These are phyloP conservation scores for Ficedula albicollis DNA, from an alignment of 2,797 vertebrate genomes.

Conservation along the genomic window DNA sequence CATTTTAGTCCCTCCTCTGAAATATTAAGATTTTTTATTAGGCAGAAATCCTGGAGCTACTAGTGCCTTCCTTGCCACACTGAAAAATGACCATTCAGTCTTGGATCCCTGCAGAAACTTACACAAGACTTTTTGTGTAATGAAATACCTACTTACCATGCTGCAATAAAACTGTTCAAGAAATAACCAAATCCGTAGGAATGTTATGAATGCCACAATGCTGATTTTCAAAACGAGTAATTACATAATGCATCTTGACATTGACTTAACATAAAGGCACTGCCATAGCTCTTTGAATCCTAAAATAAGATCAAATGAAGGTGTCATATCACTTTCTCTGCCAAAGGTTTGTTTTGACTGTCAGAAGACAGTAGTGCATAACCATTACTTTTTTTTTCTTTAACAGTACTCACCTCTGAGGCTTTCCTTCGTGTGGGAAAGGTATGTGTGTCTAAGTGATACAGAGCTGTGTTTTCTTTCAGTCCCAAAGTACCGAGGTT, in stretches of 20 bases:
- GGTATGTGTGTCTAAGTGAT: neutral
- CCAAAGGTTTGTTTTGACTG: neutral
- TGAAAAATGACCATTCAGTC: neutral
- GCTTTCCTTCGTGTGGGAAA: neutral
- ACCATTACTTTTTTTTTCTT: neutral
- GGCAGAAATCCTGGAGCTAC: neutral
- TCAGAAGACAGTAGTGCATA: neutral
- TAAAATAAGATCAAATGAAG: neutral
- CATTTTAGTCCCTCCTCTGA: neutral
- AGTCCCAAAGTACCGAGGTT: neutral
- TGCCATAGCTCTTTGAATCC: neutral
- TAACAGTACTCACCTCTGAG: neutral
- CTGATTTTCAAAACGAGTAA: neutral
- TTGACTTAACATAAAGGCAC: neutral
- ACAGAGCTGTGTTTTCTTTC: neutral
- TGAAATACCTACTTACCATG: neutral
- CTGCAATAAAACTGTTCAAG: neutral
- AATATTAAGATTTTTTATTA: neutral
- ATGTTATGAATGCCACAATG: neutral
- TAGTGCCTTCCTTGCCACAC: neutral
- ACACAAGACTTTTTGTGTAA: neutral
- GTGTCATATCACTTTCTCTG: neutral
- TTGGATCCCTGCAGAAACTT: neutral
- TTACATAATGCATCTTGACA: neutral
- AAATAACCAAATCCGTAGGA: neutral